Evolutionary conservation across 2,113 vertebrate genomes (phyloP).

Genomic region (Paedocypris sp.): DNA sequence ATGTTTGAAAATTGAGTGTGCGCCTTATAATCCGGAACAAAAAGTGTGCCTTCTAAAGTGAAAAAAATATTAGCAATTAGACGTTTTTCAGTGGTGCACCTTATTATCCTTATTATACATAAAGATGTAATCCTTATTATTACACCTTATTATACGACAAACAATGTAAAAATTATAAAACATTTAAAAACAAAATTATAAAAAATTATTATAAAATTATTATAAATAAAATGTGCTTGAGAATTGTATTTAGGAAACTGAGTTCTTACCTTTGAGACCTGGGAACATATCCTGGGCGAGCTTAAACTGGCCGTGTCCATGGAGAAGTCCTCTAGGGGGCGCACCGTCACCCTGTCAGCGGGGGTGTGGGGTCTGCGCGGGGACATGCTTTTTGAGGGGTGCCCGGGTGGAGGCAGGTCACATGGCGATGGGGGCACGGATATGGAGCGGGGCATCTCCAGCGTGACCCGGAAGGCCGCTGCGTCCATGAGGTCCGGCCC

Average conservation of each 20-base stretch:
- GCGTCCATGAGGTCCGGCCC: constrained; percentile 74
- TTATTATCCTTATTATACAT: too few species aligned
- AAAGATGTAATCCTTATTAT: too few species aligned
- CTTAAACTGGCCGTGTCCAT: constrained; percentile 66
- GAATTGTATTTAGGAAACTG: background rate
- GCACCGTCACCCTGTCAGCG: constrained; percentile 81
- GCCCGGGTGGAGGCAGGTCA: constrained; percentile 75
- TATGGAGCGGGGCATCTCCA: constrained; percentile 87
- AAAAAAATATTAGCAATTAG: too few species aligned
- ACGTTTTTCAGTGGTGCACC: too few species aligned
- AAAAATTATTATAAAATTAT: too few species aligned
- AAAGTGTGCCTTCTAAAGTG: too few species aligned
- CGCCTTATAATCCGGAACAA: too few species aligned
- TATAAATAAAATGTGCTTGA: too few species aligned
- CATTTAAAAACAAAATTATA: too few species aligned
- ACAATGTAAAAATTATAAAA: too few species aligned
- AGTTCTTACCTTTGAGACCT: constrained; percentile 69
- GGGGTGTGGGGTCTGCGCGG: constrained; percentile 84
- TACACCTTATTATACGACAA: too few species aligned
- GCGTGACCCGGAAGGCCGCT: constrained; percentile 71
- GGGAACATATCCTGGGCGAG: constrained; percentile 70
- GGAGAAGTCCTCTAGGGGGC: constrained; percentile 68
- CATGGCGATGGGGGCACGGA: constrained; percentile 91
- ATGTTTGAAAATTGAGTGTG: too few species aligned
- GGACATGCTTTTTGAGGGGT: constrained; percentile 65